A percentile compares a stretch with the other conserved stretches of the same genome.
phyloP scores from a whole-genome alignment of 1,140 invertebrate genomes.

The Drosophila leontia region DNA sequence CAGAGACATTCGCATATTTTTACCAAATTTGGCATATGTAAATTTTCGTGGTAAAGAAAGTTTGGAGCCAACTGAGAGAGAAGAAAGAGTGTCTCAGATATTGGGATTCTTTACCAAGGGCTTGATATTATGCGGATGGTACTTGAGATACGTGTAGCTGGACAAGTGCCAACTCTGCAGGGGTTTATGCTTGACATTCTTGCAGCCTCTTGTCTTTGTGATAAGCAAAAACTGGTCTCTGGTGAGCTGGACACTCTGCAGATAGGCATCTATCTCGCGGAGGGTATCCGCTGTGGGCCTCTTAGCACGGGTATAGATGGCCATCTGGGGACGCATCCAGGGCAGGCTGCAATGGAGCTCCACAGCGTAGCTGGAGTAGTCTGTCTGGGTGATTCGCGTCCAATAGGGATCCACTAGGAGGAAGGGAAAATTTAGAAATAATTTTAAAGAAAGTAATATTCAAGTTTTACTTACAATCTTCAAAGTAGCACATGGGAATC shows the following conservation, averaged over 20 bases:
- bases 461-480: constrained; percentile 40
- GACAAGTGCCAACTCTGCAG: constrained; percentile 56
- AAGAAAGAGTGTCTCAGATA: constrained; percentile 44
- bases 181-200: constrained; percentile 5
- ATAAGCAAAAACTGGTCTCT: constrained; percentile 24
- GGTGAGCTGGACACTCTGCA: constrained; percentile 22
- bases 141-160: constrained; percentile 52
- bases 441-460: not conserved
- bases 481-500: constrained; percentile 32
- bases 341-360: constrained; percentile 60
- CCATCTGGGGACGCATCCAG: constrained; percentile 64
- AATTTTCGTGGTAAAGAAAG: constrained; percentile 67
- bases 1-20: constrained; percentile 44
- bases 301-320: constrained; percentile 44
- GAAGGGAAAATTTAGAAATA: not conserved
- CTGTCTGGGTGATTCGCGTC: constrained; percentile 58
- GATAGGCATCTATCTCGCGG: constrained; percentile 27
- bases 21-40: constrained; percentile 61
- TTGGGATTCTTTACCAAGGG: constrained; percentile 54
- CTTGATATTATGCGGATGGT: constrained; percentile 61
- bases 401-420: constrained; percentile 59
- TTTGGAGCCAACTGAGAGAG: constrained; percentile 29
- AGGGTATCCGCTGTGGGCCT: constrained; percentile 8
- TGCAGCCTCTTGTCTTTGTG: constrained; percentile 12
- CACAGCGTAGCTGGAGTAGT: constrained; percentile 53